Evolutionary conservation across 2,888 invertebrate species (phyloP).

Genomic region (Apamea epomidion): DNA sequence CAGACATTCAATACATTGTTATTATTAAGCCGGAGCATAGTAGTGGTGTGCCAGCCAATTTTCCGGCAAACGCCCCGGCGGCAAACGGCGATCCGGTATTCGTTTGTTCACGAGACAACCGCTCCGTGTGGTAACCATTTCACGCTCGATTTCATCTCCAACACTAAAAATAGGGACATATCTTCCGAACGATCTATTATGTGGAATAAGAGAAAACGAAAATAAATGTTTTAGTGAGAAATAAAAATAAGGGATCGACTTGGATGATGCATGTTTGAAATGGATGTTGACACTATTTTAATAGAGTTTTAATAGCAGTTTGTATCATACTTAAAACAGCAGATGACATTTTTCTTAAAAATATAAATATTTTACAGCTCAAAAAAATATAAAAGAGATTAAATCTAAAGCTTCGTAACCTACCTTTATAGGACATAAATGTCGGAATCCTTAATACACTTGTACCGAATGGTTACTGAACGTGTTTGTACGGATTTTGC

Average conservation of each 20-base stretch:
- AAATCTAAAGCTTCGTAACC: neutral
- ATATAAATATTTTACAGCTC: neutral
- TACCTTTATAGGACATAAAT: neutral
- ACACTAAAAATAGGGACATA: conserved; percentile 83
- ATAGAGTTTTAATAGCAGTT: neutral
- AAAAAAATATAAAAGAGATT: neutral
- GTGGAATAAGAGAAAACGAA: conserved; percentile 71
- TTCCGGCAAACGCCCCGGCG: conserved; percentile 84
- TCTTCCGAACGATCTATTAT: conserved; percentile 75
- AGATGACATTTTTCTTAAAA: neutral
- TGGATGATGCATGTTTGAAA: conserved; percentile 34
- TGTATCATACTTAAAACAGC: neutral
- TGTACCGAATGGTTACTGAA: neutral
- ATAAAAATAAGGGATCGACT: conserved; percentile 38
- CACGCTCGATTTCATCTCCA: conserved; percentile 87
- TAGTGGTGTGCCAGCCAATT: conserved; percentile 83
- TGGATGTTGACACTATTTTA: conserved; percentile 11
- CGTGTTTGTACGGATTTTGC: neutral
- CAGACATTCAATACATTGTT: conserved; percentile 69
- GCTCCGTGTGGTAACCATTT: conserved; percentile 87
- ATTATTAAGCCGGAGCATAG: conserved; percentile 70
- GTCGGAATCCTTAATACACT: neutral
- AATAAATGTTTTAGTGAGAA: conserved; percentile 62
- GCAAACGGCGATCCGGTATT: conserved; percentile 78
- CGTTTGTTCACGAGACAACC: conserved; percentile 88